These are phyloP conservation scores for Dendrophyllia cribrosa DNA, from an alignment of 64 coral and sea anemone genomes.

Conservation along the genomic window DNA sequence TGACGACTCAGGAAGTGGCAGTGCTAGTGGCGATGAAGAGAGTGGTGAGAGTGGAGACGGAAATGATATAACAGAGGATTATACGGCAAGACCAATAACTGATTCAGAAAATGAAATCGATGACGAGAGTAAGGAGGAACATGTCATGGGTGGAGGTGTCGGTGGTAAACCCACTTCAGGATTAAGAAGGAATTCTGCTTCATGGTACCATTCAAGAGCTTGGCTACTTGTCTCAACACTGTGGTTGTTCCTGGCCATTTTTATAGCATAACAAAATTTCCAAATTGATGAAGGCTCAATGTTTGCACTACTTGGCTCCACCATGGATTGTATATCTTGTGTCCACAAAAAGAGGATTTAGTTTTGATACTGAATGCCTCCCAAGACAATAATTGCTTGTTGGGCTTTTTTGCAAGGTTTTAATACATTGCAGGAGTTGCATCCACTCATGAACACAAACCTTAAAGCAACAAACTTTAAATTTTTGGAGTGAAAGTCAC, in stretches of 20 bases:
- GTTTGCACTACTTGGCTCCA: not conserved
- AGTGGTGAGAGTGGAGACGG: not conserved
- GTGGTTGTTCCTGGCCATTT: not conserved
- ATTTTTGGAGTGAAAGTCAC: not conserved
- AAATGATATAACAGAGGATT: not conserved
- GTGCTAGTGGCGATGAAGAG: not conserved
- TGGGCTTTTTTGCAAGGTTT: not conserved
- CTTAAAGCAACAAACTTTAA: not conserved
- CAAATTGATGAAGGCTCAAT: not conserved
- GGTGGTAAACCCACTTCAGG: not conserved
- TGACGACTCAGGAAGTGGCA: not conserved
- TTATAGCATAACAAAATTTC: not conserved
- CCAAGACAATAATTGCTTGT: not conserved
- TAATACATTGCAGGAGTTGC: not conserved
- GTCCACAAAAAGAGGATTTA: constrained; percentile 4
- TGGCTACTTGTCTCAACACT: not conserved
- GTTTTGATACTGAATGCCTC: constrained; percentile 32
- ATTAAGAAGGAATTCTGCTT: not conserved
- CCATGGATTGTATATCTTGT: not conserved
- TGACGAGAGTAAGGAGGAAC: not conserved
- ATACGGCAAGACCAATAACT: not conserved
- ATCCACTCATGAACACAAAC: not conserved
- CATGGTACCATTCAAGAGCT: not conserved
- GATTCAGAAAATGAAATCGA: not conserved
- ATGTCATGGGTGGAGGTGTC: not conserved